Conservation (phyloP, 2,797 vertebrate species). For the Takifugu rubripes region DNA sequence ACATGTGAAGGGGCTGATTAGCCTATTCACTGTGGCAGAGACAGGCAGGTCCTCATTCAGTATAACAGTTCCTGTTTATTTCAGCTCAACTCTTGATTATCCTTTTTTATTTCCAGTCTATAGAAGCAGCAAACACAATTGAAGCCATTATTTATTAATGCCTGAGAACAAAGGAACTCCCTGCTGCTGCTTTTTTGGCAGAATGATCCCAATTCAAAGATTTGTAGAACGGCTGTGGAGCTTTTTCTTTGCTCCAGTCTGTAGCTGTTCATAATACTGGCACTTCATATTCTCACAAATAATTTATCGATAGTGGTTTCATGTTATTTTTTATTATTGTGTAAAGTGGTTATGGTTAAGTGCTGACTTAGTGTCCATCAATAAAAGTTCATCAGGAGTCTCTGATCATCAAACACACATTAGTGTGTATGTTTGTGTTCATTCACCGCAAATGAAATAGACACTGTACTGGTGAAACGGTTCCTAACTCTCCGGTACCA, state of each 20-base stretch:
- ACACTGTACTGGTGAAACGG: too few species aligned
- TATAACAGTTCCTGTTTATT: constrained; percentile 64
- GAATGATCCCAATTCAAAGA: constrained; percentile 22
- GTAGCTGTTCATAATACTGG: too few species aligned
- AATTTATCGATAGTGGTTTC: too few species aligned
- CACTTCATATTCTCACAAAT: too few species aligned
- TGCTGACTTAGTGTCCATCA: too few species aligned
- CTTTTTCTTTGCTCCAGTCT: constrained; percentile 7
- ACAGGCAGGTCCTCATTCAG: constrained; percentile 64
- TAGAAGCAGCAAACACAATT: constrained; percentile 62
- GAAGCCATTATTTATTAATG: constrained; percentile 74
- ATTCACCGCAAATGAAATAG: too few species aligned
- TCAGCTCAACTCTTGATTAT: constrained; percentile 63
- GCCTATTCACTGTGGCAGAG: constrained; percentile 51
- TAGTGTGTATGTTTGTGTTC: too few species aligned
- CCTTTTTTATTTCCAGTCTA: constrained; percentile 59
- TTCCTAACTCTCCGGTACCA: background rate
- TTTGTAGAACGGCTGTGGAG: constrained; percentile 43
- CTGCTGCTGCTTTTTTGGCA: constrained; percentile 66
- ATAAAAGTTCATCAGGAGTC: too few species aligned
- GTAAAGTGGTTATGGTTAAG: too few species aligned
- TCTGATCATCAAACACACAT: too few species aligned
- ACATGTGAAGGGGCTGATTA: constrained; percentile 59
- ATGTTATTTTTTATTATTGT: too few species aligned
- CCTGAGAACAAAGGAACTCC: constrained; percentile 60